These are phyloP conservation scores for Abramis brama DNA, from an alignment of 2,113 vertebrate species.

Conservation along the genomic window DNA sequence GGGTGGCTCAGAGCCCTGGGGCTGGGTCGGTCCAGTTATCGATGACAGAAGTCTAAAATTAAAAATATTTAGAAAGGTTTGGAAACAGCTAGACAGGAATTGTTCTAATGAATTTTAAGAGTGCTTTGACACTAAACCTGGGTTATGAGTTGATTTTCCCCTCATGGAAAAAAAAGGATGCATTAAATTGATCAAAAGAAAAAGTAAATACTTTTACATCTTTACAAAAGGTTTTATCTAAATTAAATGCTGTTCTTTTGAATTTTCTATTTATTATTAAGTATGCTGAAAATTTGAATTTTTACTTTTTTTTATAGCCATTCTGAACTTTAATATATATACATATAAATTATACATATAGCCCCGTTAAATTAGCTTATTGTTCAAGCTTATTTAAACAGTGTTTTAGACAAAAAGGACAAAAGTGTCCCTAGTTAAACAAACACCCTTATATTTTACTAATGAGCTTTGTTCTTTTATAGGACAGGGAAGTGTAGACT, in stretches of 20 bases:
- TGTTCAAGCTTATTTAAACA: neutral
- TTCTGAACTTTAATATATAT: no score
- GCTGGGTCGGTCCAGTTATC: slow-evolving; percentile 90
- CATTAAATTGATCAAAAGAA: neutral
- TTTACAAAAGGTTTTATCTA: neutral
- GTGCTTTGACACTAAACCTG: neutral
- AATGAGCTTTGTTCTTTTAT: slow-evolving; percentile 15
- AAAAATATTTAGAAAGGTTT: neutral
- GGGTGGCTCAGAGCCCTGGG: slow-evolving; percentile 77
- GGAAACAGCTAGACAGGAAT: neutral
- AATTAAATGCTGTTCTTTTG: no score
- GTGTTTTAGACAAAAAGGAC: neutral
- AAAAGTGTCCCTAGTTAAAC: neutral
- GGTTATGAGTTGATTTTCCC: neutral
- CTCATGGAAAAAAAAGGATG: neutral
- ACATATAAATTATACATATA: no score
- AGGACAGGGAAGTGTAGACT: slow-evolving; percentile 64
- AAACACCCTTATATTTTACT: neutral
- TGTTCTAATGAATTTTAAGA: slow-evolving; percentile 3
- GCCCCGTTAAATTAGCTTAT: neutral
- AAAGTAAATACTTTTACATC: neutral
- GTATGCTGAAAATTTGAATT: neutral
- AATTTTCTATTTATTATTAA: no score
- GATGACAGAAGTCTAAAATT: slow-evolving; percentile 87
- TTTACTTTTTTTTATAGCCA: no score